These are phyloP conservation scores for Porites evermanni DNA, from an alignment of 92 coral and sea anemone species.

Conservation along the genomic window DNA sequence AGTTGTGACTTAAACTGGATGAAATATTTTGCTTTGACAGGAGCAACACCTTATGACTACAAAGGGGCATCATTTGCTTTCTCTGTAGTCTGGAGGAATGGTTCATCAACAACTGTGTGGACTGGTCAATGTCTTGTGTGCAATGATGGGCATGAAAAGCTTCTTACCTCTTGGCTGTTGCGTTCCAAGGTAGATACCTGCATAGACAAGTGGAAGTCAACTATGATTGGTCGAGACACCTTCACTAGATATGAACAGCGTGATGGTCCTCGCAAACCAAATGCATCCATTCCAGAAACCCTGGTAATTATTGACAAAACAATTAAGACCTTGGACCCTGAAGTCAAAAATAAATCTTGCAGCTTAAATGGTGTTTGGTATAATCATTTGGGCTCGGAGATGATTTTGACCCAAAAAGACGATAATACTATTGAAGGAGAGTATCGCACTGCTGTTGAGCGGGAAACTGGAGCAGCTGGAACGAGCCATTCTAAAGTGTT, in stretches of 20 bases:
- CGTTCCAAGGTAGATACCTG: conserved; percentile 89
- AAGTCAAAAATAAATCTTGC: conserved; percentile 68
- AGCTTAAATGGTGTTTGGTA: conserved; percentile 91
- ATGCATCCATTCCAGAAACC: conserved; percentile 43
- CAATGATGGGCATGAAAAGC: conserved; percentile 82
- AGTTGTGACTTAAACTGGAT: background rate
- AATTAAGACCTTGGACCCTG: conserved; percentile 20
- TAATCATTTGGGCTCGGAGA: conserved; percentile 90
- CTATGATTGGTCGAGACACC: conserved; percentile 79
- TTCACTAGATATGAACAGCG: conserved; percentile 81
- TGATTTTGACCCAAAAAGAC: conserved; percentile 68
- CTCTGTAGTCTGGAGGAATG: conserved; percentile 92
- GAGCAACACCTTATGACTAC: conserved; percentile 82
- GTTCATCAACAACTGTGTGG: conserved; percentile 94
- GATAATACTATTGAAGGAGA: conserved; percentile 80
- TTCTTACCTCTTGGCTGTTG: conserved; percentile 94
- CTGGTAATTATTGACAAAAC: conserved; percentile 17
- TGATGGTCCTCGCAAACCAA: conserved; percentile 71
- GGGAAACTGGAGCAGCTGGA: conserved; percentile 94
- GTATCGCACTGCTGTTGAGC: conserved; percentile 97
- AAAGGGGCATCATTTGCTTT: conserved; percentile 89
- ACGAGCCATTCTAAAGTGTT: conserved; percentile 81
- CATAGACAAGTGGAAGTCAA: conserved; percentile 96
- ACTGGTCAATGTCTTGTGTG: conserved; percentile 91
- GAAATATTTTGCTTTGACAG: conserved; percentile 28